phyloP scores from a whole-genome alignment of 2,113 vertebrate species.

The Beaufortia kweichowensis region DNA sequence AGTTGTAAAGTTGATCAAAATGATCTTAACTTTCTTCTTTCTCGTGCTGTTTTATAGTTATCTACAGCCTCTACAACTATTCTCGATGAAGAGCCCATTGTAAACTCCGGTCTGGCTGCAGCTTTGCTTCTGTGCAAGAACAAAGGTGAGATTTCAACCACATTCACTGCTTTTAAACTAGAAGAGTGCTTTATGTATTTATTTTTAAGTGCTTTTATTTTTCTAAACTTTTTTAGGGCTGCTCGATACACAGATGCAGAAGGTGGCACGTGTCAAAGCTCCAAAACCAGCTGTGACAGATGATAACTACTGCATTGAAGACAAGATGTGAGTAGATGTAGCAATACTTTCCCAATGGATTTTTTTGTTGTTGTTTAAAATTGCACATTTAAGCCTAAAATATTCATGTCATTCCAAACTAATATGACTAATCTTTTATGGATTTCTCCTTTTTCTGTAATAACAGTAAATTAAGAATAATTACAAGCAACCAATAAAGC shows the following conservation, averaged over 20 bases:
- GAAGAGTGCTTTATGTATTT: no score
- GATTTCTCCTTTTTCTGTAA: no score
- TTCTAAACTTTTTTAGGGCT: conserved; percentile 69
- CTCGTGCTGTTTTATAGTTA: conserved; percentile 64
- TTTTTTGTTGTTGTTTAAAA: no score
- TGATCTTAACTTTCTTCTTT: neutral
- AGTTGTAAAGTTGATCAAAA: neutral
- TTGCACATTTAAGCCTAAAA: no score
- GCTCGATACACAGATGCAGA: conserved; percentile 86
- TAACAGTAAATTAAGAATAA: no score
- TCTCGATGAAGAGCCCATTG: conserved; percentile 90
- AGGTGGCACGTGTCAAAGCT: conserved; percentile 82
- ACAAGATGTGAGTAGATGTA: conserved; percentile 80
- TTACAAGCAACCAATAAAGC: no score
- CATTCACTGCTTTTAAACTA: neutral
- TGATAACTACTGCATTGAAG: conserved; percentile 88
- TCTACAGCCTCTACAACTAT: conserved; percentile 86
- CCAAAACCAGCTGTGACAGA: conserved; percentile 80
- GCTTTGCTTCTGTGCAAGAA: conserved; percentile 86
- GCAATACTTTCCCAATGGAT: neutral
- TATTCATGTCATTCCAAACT: no score
- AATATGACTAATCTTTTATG: no score
- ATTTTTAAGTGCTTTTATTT: no score
- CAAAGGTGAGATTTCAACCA: conserved; percentile 71
- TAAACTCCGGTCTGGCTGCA: conserved; percentile 83